Conservation (phyloP, 2,888 invertebrate species). For the Lepidocyrtoides sp. region DNA sequence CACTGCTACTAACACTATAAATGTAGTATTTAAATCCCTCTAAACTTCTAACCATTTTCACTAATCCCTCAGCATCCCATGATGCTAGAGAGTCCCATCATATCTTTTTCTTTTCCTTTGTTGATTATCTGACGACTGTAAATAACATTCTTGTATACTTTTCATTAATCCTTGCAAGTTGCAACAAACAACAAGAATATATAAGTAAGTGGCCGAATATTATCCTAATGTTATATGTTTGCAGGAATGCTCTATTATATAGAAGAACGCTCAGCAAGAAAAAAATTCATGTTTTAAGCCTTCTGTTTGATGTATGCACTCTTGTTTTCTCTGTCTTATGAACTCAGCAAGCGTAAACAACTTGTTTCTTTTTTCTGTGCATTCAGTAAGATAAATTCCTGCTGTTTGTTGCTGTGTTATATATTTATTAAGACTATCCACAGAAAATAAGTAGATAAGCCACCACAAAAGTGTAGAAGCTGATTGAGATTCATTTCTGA, state of each 20-base stretch:
- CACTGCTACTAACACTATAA: conserved; percentile 17
- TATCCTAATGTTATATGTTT: not conserved
- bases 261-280: not conserved
- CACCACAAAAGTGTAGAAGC: not conserved
- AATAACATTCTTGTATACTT: conserved; percentile 46
- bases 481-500: conserved; percentile 43
- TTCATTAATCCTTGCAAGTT: not conserved
- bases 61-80: not conserved
- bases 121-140: conserved; percentile 72
- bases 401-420: not conserved
- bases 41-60: conserved; percentile 17
- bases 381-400: too few relatives aligned
- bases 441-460: not conserved
- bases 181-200: not conserved
- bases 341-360: conserved; percentile 74
- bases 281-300: conserved; percentile 8
- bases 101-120: conserved; percentile 51
- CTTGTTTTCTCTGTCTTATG: conserved; percentile 66
- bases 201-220: not conserved
- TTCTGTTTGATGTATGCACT: conserved; percentile 57
- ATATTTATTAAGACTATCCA: not conserved
- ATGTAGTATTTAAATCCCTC: not conserved
- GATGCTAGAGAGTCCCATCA: conserved; percentile 20
- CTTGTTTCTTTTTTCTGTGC: conserved; percentile 45
- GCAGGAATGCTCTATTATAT: conserved; percentile 19